phyloP scores from a whole-genome alignment of 2,888 invertebrate genomes.

The Callimorpha dominula region DNA sequence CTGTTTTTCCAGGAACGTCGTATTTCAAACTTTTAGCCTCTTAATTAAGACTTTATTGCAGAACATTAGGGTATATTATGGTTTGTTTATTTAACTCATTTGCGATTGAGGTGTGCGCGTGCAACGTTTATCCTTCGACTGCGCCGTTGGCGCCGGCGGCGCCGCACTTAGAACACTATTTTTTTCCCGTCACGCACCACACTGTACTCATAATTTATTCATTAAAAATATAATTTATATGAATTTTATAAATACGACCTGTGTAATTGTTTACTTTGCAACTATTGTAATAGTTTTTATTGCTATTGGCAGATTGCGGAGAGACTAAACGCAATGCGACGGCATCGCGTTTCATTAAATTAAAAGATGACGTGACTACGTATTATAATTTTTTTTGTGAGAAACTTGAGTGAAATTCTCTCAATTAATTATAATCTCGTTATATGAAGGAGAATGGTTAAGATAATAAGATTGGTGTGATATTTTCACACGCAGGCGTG shows the following conservation, averaged over 20 bases:
- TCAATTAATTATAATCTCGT: slow-evolving; percentile 43
- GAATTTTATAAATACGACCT: slow-evolving; percentile 66
- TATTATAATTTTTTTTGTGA: slow-evolving; percentile 54
- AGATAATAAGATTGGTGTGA: slow-evolving; percentile 25
- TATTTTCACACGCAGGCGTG: slow-evolving; percentile 41
- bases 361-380: slow-evolving; percentile 67
- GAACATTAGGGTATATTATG: slow-evolving; percentile 56
- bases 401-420: slow-evolving; percentile 59
- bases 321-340: slow-evolving; percentile 52
- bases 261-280: slow-evolving; percentile 76
- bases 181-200: slow-evolving; percentile 77
- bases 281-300: slow-evolving; percentile 69
- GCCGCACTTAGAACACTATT: slow-evolving; percentile 82
- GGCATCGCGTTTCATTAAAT: slow-evolving; percentile 59
- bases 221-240: slow-evolving; percentile 81
- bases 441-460: slow-evolving; percentile 22
- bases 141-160: slow-evolving; percentile 82
- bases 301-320: slow-evolving; percentile 49
- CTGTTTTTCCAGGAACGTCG: slow-evolving; percentile 60
- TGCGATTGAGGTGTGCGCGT: slow-evolving; percentile 68
- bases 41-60: slow-evolving; percentile 53
- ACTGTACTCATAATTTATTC: slow-evolving; percentile 81
- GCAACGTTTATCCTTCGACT: slow-evolving; percentile 76
- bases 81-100: slow-evolving; percentile 49
- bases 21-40: slow-evolving; percentile 49